Conservation (phyloP, 1,140 invertebrate genomes). For the Macrosteles quadrilineatus region DNA sequence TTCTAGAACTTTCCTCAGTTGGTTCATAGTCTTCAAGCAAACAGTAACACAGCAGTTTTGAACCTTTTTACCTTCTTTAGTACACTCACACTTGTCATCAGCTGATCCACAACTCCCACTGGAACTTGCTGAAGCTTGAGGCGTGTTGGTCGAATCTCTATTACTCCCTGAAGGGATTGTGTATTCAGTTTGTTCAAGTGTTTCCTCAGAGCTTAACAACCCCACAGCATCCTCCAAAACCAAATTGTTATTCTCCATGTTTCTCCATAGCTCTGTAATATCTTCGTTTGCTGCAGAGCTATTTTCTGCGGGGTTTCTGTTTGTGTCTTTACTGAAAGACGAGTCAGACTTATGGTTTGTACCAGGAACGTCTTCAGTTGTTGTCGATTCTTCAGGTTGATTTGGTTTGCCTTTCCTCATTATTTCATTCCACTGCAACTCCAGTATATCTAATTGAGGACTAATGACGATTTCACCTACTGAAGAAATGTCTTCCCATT, state of each 20-base stretch:
- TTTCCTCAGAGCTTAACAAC: not conserved
- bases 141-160: too few species aligned
- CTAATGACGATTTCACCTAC: constrained; percentile 32
- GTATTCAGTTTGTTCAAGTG: not conserved
- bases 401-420: constrained; percentile 6
- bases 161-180: too few species aligned
- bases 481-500: constrained; percentile 15
- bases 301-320: too few species aligned
- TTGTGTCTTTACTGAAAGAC: too few species aligned
- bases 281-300: not conserved
- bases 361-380: too few species aligned
- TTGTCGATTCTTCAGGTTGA: too few species aligned
- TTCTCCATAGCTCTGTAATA: not conserved
- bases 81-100: not conserved
- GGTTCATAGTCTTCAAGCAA: constrained; percentile 44
- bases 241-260: not conserved
- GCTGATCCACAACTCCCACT: too few species aligned
- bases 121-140: too few species aligned
- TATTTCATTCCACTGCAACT: constrained; percentile 32
- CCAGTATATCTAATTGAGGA: constrained; percentile 36
- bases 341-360: too few species aligned
- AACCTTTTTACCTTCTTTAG: not conserved
- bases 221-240: constrained; percentile 9
- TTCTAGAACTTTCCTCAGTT: constrained; percentile 41
- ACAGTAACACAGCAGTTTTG: constrained; percentile 44